Evolutionary conservation across 2,888 invertebrate species (phyloP).

Genomic region (Pollenia griseotomentosa): DNA sequence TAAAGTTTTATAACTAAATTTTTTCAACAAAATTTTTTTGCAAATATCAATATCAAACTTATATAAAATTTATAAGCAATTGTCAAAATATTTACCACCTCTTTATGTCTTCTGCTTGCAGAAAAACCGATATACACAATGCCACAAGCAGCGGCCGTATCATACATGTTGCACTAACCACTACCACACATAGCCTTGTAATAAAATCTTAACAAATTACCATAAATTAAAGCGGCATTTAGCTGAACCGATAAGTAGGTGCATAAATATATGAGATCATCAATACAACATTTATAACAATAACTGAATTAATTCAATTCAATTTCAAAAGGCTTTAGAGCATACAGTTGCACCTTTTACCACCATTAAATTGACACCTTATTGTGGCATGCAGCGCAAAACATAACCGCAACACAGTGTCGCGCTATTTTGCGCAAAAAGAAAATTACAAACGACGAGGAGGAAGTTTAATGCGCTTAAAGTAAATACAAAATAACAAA

Average conservation of each 20-base stretch:
- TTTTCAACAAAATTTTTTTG: slow-evolving; percentile 30
- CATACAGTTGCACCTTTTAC: slow-evolving; percentile 78
- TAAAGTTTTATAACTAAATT: too few relatives aligned
- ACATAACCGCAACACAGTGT: not conserved
- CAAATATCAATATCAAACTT: slow-evolving; percentile 37
- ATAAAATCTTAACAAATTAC: slow-evolving; percentile 64
- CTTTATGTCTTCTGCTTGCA: slow-evolving; percentile 19
- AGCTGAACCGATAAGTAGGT: slow-evolving; percentile 54
- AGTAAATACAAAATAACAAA: slow-evolving; percentile 79
- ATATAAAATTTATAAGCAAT: slow-evolving; percentile 42
- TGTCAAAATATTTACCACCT: slow-evolving; percentile 74
- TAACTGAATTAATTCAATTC: not conserved
- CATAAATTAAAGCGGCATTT: slow-evolving; percentile 59
- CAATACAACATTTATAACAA: slow-evolving; percentile 49
- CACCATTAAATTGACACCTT: slow-evolving; percentile 82
- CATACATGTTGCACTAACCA: not conserved
- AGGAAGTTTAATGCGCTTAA: slow-evolving; percentile 69
- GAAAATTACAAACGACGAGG: slow-evolving; percentile 41
- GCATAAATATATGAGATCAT: slow-evolving; percentile 51
- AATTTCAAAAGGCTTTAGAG: slow-evolving; percentile 37
- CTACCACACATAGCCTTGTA: slow-evolving; percentile 61
- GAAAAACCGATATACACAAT: not conserved
- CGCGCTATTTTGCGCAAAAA: not conserved
- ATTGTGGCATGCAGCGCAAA: slow-evolving; percentile 73
- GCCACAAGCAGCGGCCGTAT: not conserved